These are phyloP conservation scores for Rhagonycha fulva DNA, from an alignment of 2,888 invertebrate species.

Conservation along the genomic window DNA sequence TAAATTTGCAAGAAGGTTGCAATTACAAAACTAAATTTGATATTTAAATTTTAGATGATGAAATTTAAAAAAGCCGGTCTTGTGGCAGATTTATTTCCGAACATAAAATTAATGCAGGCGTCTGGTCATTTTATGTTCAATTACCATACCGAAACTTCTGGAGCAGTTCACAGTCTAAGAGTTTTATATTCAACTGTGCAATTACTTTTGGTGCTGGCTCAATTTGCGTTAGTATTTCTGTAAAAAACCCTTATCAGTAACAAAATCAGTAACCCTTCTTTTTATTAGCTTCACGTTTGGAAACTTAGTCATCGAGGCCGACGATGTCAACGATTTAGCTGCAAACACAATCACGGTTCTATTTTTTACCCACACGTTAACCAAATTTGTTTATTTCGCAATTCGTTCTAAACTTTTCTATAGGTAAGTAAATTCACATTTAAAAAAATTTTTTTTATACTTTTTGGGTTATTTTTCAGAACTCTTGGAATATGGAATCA, in stretches of 20 bases:
- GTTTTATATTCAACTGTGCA: conserved; percentile 65
- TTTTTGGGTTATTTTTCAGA: conserved; percentile 53
- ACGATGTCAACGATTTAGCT: conserved; percentile 72
- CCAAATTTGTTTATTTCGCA: conserved; percentile 76
- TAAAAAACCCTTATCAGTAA: background rate
- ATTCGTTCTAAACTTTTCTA: conserved; percentile 75
- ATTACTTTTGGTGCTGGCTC: conserved; percentile 64
- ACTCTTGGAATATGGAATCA: conserved; percentile 84
- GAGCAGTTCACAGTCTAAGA: conserved; percentile 60
- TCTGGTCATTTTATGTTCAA: conserved; percentile 81
- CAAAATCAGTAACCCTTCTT: background rate
- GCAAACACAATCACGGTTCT: conserved; percentile 83
- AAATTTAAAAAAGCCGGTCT: conserved; percentile 67
- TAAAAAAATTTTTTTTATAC: background rate
- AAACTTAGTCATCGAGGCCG: conserved; percentile 73
- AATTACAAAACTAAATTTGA: no score
- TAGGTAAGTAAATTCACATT: conserved; percentile 57
- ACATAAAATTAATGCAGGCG: conserved; percentile 77
- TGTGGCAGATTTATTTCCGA: conserved; percentile 83
- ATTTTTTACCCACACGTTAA: conserved; percentile 78
- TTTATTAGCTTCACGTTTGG: conserved; percentile 59
- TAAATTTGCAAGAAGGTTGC: no score
- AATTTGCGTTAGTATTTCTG: conserved; percentile 57
- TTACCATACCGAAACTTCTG: conserved; percentile 66
- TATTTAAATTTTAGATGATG: conserved; percentile 46